Evolutionary conservation across 2,113 vertebrate species (phyloP).

Genomic region (Excalfactoria chinensis): DNA sequence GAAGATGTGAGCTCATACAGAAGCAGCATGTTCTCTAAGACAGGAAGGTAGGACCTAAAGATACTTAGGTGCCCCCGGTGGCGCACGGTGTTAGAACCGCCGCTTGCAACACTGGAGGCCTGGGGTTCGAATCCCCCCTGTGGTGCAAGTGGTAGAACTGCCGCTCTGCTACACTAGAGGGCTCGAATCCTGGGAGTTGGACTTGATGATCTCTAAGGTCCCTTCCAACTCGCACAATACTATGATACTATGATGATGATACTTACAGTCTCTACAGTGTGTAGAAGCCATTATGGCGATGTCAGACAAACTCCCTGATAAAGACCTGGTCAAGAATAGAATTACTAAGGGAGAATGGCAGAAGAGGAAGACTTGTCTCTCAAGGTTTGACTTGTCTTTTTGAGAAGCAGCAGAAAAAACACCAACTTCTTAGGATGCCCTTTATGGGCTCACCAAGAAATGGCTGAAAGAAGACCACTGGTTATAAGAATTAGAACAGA

Average conservation of each 20-base stretch:
- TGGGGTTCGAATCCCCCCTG: too few species aligned
- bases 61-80: too few species aligned
- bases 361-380: neutral
- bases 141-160: too few species aligned
- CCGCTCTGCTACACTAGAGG: too few species aligned
- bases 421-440: neutral
- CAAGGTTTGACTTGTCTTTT: neutral
- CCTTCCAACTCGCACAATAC: too few species aligned
- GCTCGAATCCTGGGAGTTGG: too few species aligned
- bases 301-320: neutral
- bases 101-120: too few species aligned
- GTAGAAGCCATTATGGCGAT: fast-evolving
- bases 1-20: neutral
- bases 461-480: neutral
- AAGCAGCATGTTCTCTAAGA: neutral
- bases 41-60: neutral
- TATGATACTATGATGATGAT: too few species aligned
- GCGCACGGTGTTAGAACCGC: too few species aligned
- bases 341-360: neutral
- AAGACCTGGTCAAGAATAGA: neutral
- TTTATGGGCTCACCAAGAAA: neutral
- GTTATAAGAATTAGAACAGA: neutral
- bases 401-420: neutral
- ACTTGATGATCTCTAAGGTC: too few species aligned
- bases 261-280: neutral